Percentiles rank a stretch among this genome's conserved stretches.
Conservation (phyloP, 1,140 invertebrate genomes). For the Dysdera silvatica region DNA sequence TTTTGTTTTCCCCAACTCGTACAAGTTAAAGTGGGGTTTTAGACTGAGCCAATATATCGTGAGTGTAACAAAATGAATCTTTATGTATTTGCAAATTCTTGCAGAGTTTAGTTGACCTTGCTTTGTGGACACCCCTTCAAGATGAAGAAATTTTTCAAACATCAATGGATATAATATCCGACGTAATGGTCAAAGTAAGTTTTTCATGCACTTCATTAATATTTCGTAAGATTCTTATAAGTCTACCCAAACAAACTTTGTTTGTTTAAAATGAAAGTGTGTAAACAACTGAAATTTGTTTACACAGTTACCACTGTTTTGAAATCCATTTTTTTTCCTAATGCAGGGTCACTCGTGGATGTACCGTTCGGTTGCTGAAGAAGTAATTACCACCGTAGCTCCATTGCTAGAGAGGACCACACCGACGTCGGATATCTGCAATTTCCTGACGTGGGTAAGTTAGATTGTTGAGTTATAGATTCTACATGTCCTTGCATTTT, state of each 20-base stretch:
- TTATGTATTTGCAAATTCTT: constrained; percentile 34
- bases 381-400: constrained; percentile 52
- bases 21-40: no score
- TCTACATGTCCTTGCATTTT: no score
- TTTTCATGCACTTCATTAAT: no score
- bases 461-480: no score
- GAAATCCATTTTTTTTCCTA: not conserved
- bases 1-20: no score
- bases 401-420: constrained; percentile 55
- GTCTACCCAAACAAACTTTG: not conserved
- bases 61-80: no score
- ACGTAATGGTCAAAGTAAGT: constrained; percentile 26
- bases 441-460: constrained; percentile 50
- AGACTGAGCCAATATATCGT: no score
- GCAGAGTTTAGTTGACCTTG: constrained; percentile 68
- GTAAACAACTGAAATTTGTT: no score
- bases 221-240: no score
- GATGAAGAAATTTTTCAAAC: constrained; percentile 65
- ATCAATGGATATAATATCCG: constrained; percentile 57
- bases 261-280: no score
- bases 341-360: constrained; percentile 23
- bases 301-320: no score
- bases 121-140: constrained; percentile 68
- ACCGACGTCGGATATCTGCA: constrained; percentile 55
- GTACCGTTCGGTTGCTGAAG: constrained; percentile 48